Percentiles rank a stretch among this genome's conserved stretches.
Conservation (phyloP, 2,888 invertebrate genomes). For the Macaria notata region DNA sequence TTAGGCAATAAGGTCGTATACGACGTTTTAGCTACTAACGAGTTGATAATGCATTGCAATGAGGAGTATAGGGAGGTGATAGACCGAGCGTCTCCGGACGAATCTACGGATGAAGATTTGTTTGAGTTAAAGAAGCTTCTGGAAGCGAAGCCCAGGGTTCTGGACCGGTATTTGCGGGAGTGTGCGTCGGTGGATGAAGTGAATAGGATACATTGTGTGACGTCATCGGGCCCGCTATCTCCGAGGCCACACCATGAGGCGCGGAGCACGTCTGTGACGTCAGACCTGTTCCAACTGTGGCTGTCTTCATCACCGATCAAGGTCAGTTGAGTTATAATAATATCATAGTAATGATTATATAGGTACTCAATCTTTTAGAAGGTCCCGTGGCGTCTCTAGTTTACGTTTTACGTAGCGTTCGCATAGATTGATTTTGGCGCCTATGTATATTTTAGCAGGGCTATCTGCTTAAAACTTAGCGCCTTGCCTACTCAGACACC, state of each 20-base stretch:
- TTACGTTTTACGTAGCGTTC: no score
- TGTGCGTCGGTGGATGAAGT: slow-evolving; percentile 87
- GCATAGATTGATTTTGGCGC: no score
- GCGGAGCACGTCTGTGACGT: slow-evolving; percentile 88
- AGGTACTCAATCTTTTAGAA: no score
- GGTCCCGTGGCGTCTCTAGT: no score
- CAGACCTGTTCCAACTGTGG: slow-evolving; percentile 93
- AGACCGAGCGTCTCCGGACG: slow-evolving; percentile 67
- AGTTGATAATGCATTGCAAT: slow-evolving; percentile 58
- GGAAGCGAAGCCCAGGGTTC: slow-evolving; percentile 83
- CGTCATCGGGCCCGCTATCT: slow-evolving; percentile 76
- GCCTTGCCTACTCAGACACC: no score
- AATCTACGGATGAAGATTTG: slow-evolving; percentile 70
- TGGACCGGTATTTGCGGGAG: slow-evolving; percentile 90
- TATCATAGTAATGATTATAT: background rate
- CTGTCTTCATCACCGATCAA: slow-evolving; percentile 89
- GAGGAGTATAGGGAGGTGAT: slow-evolving; percentile 69
- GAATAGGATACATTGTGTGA: slow-evolving; percentile 81
- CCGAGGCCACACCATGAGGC: slow-evolving; percentile 76
- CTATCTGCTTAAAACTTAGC: no score
- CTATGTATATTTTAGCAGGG: no score
- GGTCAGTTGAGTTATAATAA: slow-evolving; percentile 61
- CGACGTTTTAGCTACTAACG: slow-evolving; percentile 62
- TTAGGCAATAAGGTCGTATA: slow-evolving; percentile 71
- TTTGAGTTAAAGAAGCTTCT: slow-evolving; percentile 63